Evolutionary conservation across 2,888 invertebrate species (phyloP).

Genomic region (Temnothorax unifasciatus): DNA sequence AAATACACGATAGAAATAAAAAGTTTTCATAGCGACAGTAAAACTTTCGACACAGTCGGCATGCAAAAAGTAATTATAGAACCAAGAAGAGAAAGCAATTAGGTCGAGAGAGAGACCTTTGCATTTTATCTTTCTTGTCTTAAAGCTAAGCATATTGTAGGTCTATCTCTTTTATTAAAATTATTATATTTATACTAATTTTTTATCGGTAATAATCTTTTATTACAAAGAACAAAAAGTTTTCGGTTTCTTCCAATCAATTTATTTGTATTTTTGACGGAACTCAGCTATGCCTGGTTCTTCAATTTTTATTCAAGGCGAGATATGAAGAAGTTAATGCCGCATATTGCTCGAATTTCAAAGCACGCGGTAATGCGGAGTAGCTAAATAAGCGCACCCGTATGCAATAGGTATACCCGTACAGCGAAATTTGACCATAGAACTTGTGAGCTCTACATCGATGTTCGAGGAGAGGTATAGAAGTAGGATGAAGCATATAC

Average conservation of each 20-base stretch:
- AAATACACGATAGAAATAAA: constrained; percentile 23
- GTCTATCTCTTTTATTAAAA: background rate
- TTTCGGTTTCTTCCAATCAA: background rate
- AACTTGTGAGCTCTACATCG: constrained; percentile 37
- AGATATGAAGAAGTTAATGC: constrained; percentile 16
- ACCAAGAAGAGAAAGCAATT: constrained; percentile 14
- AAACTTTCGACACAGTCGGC: constrained; percentile 29
- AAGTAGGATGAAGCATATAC: constrained; percentile 27
- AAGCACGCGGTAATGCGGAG: background rate
- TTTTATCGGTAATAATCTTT: background rate
- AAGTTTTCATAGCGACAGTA: constrained; percentile 27
- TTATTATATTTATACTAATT: background rate
- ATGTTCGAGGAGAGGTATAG: constrained; percentile 1
- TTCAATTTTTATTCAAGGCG: background rate
- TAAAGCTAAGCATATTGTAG: constrained; percentile 1
- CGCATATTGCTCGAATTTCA: constrained; percentile 7
- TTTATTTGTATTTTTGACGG: constrained; percentile 6
- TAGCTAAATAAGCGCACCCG: constrained; percentile 30
- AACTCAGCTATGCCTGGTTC: background rate
- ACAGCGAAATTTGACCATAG: constrained; percentile 35
- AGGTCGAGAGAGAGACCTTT: constrained; percentile 5
- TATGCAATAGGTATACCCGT: background rate
- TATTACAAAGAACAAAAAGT: too few relatives aligned
- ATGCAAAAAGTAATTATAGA: constrained; percentile 30
- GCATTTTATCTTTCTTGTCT: constrained; percentile 35